A percentile compares a stretch with the other conserved stretches of the same genome.
Conservation (phyloP, 2,113 vertebrate genomes). For the Gopherus flavomarginatus region DNA sequence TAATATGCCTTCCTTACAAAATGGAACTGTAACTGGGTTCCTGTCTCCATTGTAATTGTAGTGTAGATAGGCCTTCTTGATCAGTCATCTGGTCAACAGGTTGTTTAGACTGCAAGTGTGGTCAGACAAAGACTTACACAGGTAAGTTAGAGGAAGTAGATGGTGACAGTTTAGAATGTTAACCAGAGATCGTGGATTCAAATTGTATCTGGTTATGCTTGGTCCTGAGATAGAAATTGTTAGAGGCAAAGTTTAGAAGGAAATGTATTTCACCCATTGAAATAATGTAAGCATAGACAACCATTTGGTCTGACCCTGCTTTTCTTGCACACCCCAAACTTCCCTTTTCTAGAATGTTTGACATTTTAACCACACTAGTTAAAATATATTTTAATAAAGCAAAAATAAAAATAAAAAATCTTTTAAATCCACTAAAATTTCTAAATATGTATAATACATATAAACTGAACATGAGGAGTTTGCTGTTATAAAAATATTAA, state of each 20-base stretch:
- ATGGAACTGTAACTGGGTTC: background rate
- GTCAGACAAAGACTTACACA: background rate
- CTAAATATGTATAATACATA: background rate
- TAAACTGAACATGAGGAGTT: background rate
- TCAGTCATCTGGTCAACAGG: background rate
- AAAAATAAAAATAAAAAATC: background rate
- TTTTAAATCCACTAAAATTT: background rate
- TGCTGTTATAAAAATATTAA: background rate
- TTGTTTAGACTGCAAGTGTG: background rate
- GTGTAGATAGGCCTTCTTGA: background rate
- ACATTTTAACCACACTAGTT: background rate
- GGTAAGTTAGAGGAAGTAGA: background rate
- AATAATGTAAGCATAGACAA: background rate
- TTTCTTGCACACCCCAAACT: background rate
- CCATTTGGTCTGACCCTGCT: background rate
- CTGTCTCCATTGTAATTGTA: rapidly evolving
- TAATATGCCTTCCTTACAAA: background rate
- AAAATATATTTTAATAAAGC: background rate
- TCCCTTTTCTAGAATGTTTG: background rate
- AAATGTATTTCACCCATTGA: background rate
- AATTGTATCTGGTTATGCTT: background rate
- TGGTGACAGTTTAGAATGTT: background rate
- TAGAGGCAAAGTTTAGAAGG: background rate
- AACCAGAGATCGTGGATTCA: background rate
- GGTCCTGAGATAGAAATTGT: background rate